Base-by-base conservation (phyloP, 2,797 vertebrate genomes). In the Tinamus major region DNA sequence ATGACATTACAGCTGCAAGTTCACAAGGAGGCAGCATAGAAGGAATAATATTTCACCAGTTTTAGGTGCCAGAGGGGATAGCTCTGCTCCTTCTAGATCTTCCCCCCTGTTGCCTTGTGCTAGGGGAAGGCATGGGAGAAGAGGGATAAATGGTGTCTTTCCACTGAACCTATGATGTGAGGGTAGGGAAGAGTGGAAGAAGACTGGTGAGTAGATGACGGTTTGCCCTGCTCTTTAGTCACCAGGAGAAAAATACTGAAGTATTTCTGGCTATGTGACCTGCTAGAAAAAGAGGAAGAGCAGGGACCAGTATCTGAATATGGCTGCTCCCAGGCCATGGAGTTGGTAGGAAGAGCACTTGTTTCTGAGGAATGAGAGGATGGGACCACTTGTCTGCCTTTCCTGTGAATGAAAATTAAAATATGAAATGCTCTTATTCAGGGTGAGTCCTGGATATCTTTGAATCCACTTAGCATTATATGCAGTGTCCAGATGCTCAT, bases 381-480 rank as follows among this genome's bases (percentile, higher is more conserved):
- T 86, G 42, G 46, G 51, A 85, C 70, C 21, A 18, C 13, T 89
- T 86, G 9, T 58, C 91, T 67, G 80, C 64, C 75, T 91, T 86
- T 94, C 92, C 39, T 58, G 88, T n/a, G 68, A 92, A 70, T 19
- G 85, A 93, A 92, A 80, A 96, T 62, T 33, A 53, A 79, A 74
- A 82, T 9, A 79, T 59, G 86, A 94, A 95, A 53, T 77, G 74
- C 64, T 93, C 26, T 42, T 67, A 49, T 89, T 93, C 83, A 90
- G 83, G 48, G 48, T 87, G 90, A 95, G 68, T 68, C 75, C 62
- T 90, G 92, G 94, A 35, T 68, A 61, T 77, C 64, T 96, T n/a
- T 64, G 75, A 91, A 92, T 82, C 56, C 95, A 96, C 93, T 96
- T 71, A 87, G 68, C 78, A 85, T 94, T 96, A 49, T 90, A 0